Evolutionary conservation across 1,140 invertebrate species (phyloP).

Genomic region (Callitettix versicolor): DNA sequence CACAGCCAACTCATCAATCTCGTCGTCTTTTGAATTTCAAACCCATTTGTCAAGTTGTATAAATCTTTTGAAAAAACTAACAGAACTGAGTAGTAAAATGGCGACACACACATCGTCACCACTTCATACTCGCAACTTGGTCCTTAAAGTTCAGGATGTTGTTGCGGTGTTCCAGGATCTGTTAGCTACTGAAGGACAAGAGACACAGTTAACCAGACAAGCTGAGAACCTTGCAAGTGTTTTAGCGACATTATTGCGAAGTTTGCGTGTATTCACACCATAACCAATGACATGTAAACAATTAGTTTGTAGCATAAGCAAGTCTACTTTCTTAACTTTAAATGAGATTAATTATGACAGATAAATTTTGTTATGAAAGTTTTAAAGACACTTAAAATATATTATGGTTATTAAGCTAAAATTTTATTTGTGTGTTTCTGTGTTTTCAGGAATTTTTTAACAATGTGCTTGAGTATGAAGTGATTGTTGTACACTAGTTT

Average conservation of each 20-base stretch:
- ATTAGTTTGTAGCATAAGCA: too few species aligned
- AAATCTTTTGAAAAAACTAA: slow-evolving; percentile 50
- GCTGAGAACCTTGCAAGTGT: slow-evolving; percentile 72
- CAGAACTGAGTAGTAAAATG: slow-evolving; percentile 56
- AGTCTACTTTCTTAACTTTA: too few species aligned
- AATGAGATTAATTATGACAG: too few species aligned
- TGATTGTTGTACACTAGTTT: too few species aligned
- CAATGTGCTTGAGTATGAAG: too few species aligned
- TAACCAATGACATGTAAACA: slow-evolving; percentile 31
- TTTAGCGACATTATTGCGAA: slow-evolving; percentile 65
- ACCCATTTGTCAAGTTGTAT: slow-evolving; percentile 59
- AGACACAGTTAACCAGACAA: slow-evolving; percentile 53
- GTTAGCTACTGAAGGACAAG: slow-evolving; percentile 32
- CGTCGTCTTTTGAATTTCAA: slow-evolving; percentile 42
- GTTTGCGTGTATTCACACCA: slow-evolving; percentile 68
- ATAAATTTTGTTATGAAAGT: too few species aligned
- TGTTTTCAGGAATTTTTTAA: too few species aligned
- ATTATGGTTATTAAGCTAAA: too few species aligned
- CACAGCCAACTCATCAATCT: slow-evolving; percentile 15
- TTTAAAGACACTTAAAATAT: too few species aligned
- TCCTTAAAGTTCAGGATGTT: slow-evolving; percentile 51
- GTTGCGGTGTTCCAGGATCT: slow-evolving; percentile 19
- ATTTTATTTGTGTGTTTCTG: too few species aligned
- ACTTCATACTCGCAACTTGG: slow-evolving; percentile 64
- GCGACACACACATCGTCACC: slow-evolving; percentile 62